Evolutionary conservation across 1,140 invertebrate genomes (phyloP), one percentile per base, ranked within the genome.

Genomic region (Drosophila teissieri): DNA sequence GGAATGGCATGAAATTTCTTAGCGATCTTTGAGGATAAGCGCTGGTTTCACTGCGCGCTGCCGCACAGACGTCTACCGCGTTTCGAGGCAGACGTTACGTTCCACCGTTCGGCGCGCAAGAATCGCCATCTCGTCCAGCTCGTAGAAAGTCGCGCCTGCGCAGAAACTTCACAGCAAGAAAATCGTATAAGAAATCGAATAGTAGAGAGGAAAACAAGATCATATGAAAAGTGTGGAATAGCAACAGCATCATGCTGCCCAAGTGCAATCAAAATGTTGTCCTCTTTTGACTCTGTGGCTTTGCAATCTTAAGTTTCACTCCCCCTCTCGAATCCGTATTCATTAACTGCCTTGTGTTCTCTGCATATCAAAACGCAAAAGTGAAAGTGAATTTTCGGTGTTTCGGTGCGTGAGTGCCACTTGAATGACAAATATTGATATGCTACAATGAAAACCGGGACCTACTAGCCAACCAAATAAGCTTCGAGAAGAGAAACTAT

Each of bases 1-100:
- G 84, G 84, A 89, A 84, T 89, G 84, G 80, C 73, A 89, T 90
- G 80, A 89, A 89, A 89, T 89, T 89, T 89, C 84, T 89, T 89
- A 90, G 84, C 85, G 80, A 89, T 86, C 82, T 88, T 79, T 80
- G 70, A 88, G 86, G 86, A 90, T 90, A 90, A 90, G 86, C 86
- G 86, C 69, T 80, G 79, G 81, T 86, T 86, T 83, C 88, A 86
- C 81, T 83, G 76, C 79, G 73, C 82, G 80, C 85, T 89, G 89
- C 89, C 84, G 84, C 78, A 85, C 89, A 91, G 89, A 91, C 89
- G 89, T 91, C 75, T 74, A 85, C 78, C 73, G 89, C 79, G 73
- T 63, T 89, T 85, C 89, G 78, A 83, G 80, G 89, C 84, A 90
- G 82, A 89, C 90, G 89, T 72, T 85, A 91, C 89, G 81, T 85